Evolutionary conservation across 2,113 vertebrate genomes (phyloP).

Genomic region (Tragelaphus buxtoni): DNA sequence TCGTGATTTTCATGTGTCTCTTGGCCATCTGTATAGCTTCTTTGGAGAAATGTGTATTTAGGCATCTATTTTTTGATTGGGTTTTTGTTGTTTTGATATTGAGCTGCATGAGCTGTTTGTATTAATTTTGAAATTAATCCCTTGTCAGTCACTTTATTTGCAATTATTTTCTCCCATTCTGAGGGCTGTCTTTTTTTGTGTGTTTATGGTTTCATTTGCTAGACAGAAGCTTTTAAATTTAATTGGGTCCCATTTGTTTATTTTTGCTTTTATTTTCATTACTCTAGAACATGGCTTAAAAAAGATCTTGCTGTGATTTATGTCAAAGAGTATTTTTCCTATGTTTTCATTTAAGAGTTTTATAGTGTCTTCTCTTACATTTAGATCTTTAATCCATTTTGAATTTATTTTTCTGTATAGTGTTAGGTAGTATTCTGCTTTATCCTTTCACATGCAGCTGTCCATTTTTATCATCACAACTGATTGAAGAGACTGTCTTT

Average conservation of each 20-base stretch:
- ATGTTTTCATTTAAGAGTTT: background rate
- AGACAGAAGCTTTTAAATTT: background rate
- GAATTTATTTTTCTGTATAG: background rate
- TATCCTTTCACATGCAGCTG: background rate
- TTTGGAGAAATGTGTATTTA: background rate
- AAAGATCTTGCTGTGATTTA: background rate
- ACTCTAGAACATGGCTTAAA: background rate
- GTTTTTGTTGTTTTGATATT: background rate
- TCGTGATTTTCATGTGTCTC: background rate
- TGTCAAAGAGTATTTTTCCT: background rate
- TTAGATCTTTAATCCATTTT: background rate
- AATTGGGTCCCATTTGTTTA: background rate
- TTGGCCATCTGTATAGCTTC: background rate
- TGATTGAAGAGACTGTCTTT: background rate
- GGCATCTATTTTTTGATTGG: background rate
- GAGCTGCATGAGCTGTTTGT: background rate
- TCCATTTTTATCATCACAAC: background rate
- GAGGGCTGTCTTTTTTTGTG: background rate
- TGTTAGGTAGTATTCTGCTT: background rate
- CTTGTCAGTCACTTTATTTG: background rate
- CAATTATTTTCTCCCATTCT: background rate
- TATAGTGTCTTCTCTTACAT: background rate
- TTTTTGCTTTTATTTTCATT: background rate
- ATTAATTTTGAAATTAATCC: background rate
- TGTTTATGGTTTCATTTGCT: background rate